Base-by-base conservation (phyloP, 2,797 vertebrate genomes). In the Falco rusticolus region DNA sequence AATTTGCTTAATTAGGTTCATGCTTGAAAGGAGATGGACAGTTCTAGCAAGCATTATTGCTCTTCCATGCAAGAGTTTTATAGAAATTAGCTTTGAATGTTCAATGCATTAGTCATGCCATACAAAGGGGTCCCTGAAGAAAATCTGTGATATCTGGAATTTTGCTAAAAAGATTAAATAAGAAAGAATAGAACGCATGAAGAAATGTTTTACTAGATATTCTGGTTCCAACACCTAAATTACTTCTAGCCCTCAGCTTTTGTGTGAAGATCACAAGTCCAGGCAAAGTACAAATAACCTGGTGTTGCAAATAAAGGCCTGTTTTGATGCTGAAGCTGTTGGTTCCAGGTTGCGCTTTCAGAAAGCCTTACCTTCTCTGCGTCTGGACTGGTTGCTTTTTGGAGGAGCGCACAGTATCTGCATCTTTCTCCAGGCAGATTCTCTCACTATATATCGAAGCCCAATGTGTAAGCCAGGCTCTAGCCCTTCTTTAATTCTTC, bases 331-430 rank as follows among this genome's bases (percentile, higher is more conserved):
- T 92, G 65, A 82, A 88, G 82, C 47, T 53, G 45, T 3, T 37
- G 43, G 18, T 68, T 78, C 18, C 34, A 47, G 10, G 3, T 24
- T 78, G 15, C 13, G 37, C 14, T 65, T 86, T 64, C 24, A 83
- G 64, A 80, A 91, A 70, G 24, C 2, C 9, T 75, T 60, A 34
- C 33, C 13, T 66, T 68, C 31, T 90, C 79, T 61, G 19, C 17
- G 4, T 5, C n/a, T 69, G 31, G n/a, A 65, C 15, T 60, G 24
- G 33, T 34, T 48, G 17, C 4, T 69, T 82, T 75, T 63, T 45
- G n/a, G 15, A 86, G n/a, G 22, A 72, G 4, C 0, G 0, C 12
- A 19, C 4, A 18, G 24, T 53, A 48, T 21, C 31, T 24, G 3
- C 2, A 34, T 37, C 7, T 14, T 87, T 90, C 41, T 47, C 33